phyloP scores from a whole-genome alignment of 1,140 invertebrate species.

The Hirudo medicinalis region DNA sequence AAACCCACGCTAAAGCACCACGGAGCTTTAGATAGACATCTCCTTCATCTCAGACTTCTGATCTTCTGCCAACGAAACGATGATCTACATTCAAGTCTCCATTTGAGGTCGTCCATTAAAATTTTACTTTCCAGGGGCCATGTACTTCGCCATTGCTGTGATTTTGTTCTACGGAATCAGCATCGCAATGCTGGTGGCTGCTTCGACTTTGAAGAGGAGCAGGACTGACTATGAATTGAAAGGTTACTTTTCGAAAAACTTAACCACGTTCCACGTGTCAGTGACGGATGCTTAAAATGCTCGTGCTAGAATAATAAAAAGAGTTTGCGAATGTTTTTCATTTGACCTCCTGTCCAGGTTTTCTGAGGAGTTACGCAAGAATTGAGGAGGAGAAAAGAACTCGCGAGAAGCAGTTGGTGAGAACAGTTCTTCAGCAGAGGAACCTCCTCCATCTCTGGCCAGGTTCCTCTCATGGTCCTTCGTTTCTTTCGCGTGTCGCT shows the following conservation, averaged over 20 bases:
- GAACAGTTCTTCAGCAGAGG: conserved; percentile 12
- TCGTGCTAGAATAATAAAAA: neutral
- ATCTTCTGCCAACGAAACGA: too few relatives aligned
- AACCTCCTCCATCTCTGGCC: conserved; percentile 18
- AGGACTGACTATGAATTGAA: conserved; percentile 18
- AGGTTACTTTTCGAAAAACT: neutral
- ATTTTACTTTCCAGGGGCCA: conserved; percentile 15
- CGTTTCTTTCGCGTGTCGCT: neutral
- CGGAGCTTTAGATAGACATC: too few relatives aligned
- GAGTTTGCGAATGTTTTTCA: neutral
- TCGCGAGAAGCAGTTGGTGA: conserved; percentile 18
- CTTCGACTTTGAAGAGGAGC: conserved; percentile 13
- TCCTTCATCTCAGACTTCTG: too few relatives aligned
- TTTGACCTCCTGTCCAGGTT: conserved; percentile 12
- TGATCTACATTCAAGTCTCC: too few relatives aligned
- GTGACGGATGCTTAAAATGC: neutral
- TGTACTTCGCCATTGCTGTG: conserved; percentile 22
- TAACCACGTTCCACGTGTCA: neutral
- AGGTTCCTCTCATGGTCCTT: neutral
- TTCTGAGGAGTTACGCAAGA: conserved; percentile 21
- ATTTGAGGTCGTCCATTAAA: too few relatives aligned
- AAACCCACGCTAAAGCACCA: too few relatives aligned
- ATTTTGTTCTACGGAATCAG: conserved; percentile 22
- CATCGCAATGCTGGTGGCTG: conserved; percentile 19
- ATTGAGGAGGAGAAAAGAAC: conserved; percentile 15